These are phyloP conservation scores for Ornithoptera alexandrae DNA, from an alignment of 2,888 invertebrate species.

Conservation along the genomic window DNA sequence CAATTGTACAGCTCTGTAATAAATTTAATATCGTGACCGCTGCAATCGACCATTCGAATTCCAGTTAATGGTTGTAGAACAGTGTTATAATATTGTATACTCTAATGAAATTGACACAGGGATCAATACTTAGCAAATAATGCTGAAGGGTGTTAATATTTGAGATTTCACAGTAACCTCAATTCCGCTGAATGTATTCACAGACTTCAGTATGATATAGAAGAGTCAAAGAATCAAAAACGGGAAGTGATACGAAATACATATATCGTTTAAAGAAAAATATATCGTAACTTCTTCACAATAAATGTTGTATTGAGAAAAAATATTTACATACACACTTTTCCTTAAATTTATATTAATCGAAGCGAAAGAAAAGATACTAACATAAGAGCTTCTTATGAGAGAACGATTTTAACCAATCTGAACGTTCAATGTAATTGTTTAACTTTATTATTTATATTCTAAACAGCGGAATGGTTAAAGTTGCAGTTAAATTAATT, in stretches of 20 bases:
- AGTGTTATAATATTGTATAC: not conserved
- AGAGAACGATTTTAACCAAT: no score
- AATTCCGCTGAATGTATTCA: not conserved
- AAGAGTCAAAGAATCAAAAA: not conserved
- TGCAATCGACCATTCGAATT: not conserved
- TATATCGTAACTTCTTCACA: no score
- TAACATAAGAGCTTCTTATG: no score
- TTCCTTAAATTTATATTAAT: no score
- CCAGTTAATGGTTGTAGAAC: not conserved
- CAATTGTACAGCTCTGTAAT: not conserved
- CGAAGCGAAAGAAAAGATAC: no score
- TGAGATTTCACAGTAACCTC: not conserved
- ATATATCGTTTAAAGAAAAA: no score
- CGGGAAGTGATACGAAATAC: not conserved
- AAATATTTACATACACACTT: no score
- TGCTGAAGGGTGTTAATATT: not conserved
- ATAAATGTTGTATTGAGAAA: no score
- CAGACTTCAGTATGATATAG: not conserved
- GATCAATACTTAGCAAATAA: not conserved
- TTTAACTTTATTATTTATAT: no score
- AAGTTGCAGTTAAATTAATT: no score
- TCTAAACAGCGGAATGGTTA: no score
- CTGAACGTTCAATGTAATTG: no score
- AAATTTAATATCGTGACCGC: not conserved
- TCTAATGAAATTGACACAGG: not conserved